Base-by-base conservation (phyloP, 1,140 invertebrate genomes). In the Drosophila suzukii region DNA sequence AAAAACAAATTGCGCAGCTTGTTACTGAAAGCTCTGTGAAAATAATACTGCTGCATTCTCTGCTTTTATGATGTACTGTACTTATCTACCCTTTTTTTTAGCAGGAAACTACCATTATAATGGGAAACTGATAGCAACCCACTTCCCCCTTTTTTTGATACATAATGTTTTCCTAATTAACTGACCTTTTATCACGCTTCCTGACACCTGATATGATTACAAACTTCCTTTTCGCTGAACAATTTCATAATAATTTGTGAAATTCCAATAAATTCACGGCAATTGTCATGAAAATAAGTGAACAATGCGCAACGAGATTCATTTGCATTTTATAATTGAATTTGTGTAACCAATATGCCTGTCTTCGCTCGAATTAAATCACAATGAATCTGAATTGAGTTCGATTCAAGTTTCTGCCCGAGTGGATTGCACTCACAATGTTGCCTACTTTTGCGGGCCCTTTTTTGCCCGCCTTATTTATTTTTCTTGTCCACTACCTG, bases 1-100 rank as follows among this genome's bases (percentile, higher is more conserved):
- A 51, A 85, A 85, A 82, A 62, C 66, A 62, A 86, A 86, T 72
- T 88, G 82, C 82, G 82, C 82, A 86, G 78, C 71, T 75, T 50
- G 36, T 39, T 39, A 62, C 27, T 11, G 13, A 20, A 15, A 49
- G 58, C 60, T 36, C 65, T 13, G 38, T 38, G 60, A 66, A 66
- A 66, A 44, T 32, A 49, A 53, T 44, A 66, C 49, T 38, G 47
- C 30, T 66, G 65, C 60, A 68, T 15, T 66, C 46, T 68, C 46
- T 30, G 44, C n/a, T 38, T n/a, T 20, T 36, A 34, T 43, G 46
- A 67, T 27, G 39, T 51, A 65, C 59, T 20, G 44, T 59, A 44
- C 65, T n/a, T 65, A 32, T 59, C 61, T 30, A 24, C 60, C 65
- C 39, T 32, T 68, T 68, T 63, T 39, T 73, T 62, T 43, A 39